phyloP scores from a whole-genome alignment of 2,888 invertebrate species.

The Patella pellucida region DNA sequence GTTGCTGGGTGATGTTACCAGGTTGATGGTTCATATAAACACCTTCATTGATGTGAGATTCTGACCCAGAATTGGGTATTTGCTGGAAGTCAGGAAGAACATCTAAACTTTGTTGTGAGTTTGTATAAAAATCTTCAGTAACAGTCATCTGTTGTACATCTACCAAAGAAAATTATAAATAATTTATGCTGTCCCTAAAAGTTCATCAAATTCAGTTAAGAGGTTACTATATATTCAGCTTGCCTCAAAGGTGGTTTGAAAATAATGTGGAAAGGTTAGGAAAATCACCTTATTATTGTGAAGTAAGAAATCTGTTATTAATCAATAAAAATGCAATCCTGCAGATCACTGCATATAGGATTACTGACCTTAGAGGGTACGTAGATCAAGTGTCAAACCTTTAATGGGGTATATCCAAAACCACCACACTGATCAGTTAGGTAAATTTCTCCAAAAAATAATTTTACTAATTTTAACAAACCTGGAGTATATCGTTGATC shows the following conservation, averaged over 20 bases:
- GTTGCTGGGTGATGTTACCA: conserved; percentile 21
- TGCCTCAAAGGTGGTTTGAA: not conserved
- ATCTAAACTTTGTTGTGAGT: conserved; percentile 59
- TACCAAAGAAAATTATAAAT: not conserved
- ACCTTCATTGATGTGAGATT: conserved; percentile 21
- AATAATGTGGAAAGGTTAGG: not conserved
- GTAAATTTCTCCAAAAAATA: not conserved
- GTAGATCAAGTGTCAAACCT: too few species aligned
- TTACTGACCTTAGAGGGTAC: too few species aligned
- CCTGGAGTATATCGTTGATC: conserved; percentile 54
- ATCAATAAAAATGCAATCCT: not conserved
- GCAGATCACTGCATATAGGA: too few species aligned
- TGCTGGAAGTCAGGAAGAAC: conserved; percentile 21
- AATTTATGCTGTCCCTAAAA: conserved; percentile 25
- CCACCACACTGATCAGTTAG: too few species aligned
- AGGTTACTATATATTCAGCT: not conserved
- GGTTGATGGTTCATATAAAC: conserved; percentile 17
- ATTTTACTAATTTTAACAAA: conserved; percentile 20
- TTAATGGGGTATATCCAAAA: too few species aligned
- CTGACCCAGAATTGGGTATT: conserved; percentile 12
- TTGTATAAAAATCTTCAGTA: conserved; percentile 50
- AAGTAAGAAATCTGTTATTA: not conserved
- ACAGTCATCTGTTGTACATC: conserved; percentile 18
- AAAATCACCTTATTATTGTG: not conserved
- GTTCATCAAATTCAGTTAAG: conserved; percentile 29